Conservation (phyloP, 92 coral and sea anemone genomes). For the Phenganax marumi region DNA sequence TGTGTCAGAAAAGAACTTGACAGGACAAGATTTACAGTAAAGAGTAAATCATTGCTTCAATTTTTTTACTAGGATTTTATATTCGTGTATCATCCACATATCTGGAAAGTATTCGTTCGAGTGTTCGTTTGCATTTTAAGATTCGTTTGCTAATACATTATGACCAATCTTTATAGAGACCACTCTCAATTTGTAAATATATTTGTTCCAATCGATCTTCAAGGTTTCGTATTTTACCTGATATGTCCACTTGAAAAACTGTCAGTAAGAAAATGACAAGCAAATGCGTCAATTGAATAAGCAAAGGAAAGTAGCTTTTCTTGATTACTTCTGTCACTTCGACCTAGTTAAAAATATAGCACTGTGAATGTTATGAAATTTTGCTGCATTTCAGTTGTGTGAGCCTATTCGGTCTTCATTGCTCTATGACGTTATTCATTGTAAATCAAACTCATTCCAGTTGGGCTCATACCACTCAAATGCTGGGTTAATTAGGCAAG, state of each 20-base stretch:
- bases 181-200: background rate
- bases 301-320: conserved; percentile 52
- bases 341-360: background rate
- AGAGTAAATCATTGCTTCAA: background rate
- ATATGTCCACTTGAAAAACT: conserved; percentile 68
- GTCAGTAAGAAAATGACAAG: conserved; percentile 72
- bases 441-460: too few relatives aligned
- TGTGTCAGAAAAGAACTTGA: too few relatives aligned
- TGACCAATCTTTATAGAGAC: background rate
- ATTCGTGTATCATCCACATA: background rate
- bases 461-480: too few relatives aligned
- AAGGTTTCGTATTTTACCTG: conserved; percentile 26
- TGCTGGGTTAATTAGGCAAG: too few relatives aligned
- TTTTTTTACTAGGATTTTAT: background rate
- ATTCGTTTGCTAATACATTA: background rate
- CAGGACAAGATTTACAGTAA: too few relatives aligned
- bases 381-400: too few relatives aligned
- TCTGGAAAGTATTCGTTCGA: background rate
- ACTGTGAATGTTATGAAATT: too few relatives aligned
- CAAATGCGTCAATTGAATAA: conserved; percentile 64
- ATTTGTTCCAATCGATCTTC: background rate
- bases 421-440: too few relatives aligned
- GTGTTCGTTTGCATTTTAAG: background rate
- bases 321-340: background rate
- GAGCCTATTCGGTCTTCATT: too few relatives aligned